Conservation (phyloP, 2,888 invertebrate genomes). For the Reticulitermes lucifugus region DNA sequence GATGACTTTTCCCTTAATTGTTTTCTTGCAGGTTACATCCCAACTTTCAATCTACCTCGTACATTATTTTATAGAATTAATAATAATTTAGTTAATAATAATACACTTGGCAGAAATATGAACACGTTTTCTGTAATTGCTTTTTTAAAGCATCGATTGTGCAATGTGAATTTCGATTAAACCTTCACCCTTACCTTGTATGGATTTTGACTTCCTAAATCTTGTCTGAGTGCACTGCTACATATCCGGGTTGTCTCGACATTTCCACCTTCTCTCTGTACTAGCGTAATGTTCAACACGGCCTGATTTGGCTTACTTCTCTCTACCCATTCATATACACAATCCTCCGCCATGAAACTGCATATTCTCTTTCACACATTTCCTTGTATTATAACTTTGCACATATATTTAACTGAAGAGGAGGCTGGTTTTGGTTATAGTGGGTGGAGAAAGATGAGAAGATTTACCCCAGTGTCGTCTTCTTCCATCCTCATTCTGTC, state of each 20-base stretch:
- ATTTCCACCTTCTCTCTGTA: background rate
- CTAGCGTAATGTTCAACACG: background rate
- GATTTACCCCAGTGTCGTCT: constrained; percentile 11
- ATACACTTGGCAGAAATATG: too few species aligned
- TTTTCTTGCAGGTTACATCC: too few species aligned
- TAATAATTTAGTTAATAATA: too few species aligned
- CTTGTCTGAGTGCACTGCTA: background rate
- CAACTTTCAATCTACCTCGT: too few species aligned
- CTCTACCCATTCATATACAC: background rate
- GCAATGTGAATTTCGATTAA: too few species aligned
- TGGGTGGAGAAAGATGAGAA: constrained; percentile 35
- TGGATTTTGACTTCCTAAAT: too few species aligned
- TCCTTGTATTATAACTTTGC: constrained; percentile 51
- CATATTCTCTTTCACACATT: constrained; percentile 37
- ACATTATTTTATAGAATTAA: too few species aligned
- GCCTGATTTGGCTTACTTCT: background rate
- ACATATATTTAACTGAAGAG: constrained; percentile 48
- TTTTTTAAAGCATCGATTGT: too few species aligned
- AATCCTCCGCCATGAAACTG: constrained; percentile 17
- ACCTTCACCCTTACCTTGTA: too few species aligned
- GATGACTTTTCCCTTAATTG: too few species aligned
- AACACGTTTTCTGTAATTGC: too few species aligned
- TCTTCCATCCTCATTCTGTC: constrained; percentile 17
- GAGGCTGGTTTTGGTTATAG: constrained; percentile 20
- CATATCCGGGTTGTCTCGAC: background rate